A percentile compares a stretch with the other conserved stretches of the same genome.
These are phyloP conservation scores for Sphaeridia pumilis DNA, from an alignment of 2,888 invertebrate genomes.

Conservation along the genomic window DNA sequence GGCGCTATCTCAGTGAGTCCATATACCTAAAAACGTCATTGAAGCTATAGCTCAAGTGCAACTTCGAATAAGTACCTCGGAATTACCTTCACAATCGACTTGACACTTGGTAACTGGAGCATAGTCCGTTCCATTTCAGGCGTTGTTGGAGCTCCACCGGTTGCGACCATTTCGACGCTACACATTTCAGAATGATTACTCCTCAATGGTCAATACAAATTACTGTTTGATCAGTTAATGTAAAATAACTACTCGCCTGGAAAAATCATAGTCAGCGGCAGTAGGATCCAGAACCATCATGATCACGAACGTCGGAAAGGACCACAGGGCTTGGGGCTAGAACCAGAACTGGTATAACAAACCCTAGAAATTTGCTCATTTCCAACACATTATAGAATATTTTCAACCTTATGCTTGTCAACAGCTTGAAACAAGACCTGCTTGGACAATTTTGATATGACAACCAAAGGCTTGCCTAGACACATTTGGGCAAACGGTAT, in stretches of 20 bases:
- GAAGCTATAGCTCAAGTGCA: not conserved
- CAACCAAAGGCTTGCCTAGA: conserved; percentile 13
- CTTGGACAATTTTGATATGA: conserved; percentile 21
- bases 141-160: conserved; percentile 26
- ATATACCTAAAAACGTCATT: conserved; percentile 16
- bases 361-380: too few relatives aligned
- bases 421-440: conserved; percentile 26
- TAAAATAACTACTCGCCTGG: too few relatives aligned
- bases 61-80: not conserved
- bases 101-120: conserved; percentile 21
- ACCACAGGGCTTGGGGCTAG: conserved; percentile 28
- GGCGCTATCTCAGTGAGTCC: conserved; percentile 26
- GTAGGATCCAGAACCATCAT: conserved; percentile 24
- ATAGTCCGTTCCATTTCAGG: conserved; percentile 23
- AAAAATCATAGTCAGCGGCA: conserved; percentile 22
- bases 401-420: conserved; percentile 23
- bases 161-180: conserved; percentile 9
- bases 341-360: not conserved
- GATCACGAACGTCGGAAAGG: conserved; percentile 30
- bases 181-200: too few relatives aligned
- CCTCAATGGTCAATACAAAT: too few relatives aligned
- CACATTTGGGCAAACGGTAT: conserved; percentile 18
- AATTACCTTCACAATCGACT: conserved; percentile 23
- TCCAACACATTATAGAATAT: too few relatives aligned
- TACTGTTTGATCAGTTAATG: too few relatives aligned